These are phyloP conservation scores for Anarsia innoxiella DNA, from an alignment of 2,888 invertebrate species.

Conservation along the genomic window DNA sequence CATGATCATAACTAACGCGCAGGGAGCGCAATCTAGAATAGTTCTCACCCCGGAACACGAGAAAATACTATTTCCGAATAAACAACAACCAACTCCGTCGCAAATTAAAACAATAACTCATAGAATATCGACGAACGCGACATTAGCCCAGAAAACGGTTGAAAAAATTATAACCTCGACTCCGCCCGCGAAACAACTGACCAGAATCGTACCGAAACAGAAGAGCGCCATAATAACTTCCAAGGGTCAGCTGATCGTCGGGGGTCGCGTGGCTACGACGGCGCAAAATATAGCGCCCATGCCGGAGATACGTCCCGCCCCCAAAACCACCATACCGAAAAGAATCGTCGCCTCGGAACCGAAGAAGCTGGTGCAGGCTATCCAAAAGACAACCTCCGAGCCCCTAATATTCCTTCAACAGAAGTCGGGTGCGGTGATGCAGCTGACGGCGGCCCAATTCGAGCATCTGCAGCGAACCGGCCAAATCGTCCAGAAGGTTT, in stretches of 20 bases:
- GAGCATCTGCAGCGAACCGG: constrained; percentile 67
- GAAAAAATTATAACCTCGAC: constrained; percentile 40
- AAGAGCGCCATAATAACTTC: constrained; percentile 73
- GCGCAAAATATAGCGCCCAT: constrained; percentile 64
- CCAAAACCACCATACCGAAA: constrained; percentile 32
- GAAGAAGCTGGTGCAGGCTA: constrained; percentile 49
- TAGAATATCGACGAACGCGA: constrained; percentile 39
- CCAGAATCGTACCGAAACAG: constrained; percentile 58
- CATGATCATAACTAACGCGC: constrained; percentile 78
- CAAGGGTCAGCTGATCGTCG: constrained; percentile 72
- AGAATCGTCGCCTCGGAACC: constrained; percentile 51
- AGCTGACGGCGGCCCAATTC: constrained; percentile 66
- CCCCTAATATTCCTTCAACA: constrained; percentile 63
- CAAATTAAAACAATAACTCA: constrained; percentile 58
- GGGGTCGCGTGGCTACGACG: constrained; percentile 61
- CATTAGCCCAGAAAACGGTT: constrained; percentile 19
- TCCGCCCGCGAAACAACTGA: constrained; percentile 35
- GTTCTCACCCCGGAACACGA: constrained; percentile 77
- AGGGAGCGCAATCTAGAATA: constrained; percentile 76
- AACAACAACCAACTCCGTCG: constrained; percentile 52
- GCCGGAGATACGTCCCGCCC: constrained; percentile 57
- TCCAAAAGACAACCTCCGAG: constrained; percentile 52
- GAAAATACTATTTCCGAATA: constrained; percentile 74
- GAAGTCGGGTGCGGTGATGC: constrained; percentile 66
- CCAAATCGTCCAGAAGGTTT: constrained; percentile 55